Evolutionary conservation across 2,113 vertebrate genomes (phyloP).

Genomic region (Genyomyrus donnyi): DNA sequence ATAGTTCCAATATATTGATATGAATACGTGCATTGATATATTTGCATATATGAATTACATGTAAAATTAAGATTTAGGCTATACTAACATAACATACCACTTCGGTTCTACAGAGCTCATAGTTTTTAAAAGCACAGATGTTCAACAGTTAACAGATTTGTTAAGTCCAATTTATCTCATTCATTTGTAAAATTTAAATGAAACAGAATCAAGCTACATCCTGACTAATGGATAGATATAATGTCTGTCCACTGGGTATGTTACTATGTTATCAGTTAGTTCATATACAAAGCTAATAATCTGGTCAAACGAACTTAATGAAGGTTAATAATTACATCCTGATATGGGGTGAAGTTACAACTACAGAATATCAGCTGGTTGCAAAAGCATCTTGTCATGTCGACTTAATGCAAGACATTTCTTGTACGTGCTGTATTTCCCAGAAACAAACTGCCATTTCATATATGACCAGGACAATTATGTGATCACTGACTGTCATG

Average conservation of each 20-base stretch:
- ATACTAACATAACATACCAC: background rate
- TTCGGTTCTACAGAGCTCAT: background rate
- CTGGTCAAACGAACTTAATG: background rate
- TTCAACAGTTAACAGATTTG: background rate
- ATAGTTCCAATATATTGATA: background rate
- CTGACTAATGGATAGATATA: background rate
- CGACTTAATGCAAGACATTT: background rate
- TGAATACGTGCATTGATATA: background rate
- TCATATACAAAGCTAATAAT: background rate
- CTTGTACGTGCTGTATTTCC: background rate
- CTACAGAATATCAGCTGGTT: background rate
- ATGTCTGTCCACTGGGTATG: background rate
- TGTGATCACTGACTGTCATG: background rate
- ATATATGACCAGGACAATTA: background rate
- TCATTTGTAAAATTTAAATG: background rate
- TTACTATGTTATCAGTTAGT: background rate
- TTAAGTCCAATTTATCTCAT: background rate
- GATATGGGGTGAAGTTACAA: background rate
- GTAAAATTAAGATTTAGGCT: background rate
- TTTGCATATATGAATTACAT: background rate
- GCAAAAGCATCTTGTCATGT: background rate
- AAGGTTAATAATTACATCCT: conserved; percentile 3
- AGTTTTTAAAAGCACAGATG: background rate
- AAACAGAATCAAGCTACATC: background rate
- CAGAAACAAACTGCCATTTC: background rate